phyloP scores from a whole-genome alignment of 2,888 invertebrate species.

The Xestia rhomboidea region DNA sequence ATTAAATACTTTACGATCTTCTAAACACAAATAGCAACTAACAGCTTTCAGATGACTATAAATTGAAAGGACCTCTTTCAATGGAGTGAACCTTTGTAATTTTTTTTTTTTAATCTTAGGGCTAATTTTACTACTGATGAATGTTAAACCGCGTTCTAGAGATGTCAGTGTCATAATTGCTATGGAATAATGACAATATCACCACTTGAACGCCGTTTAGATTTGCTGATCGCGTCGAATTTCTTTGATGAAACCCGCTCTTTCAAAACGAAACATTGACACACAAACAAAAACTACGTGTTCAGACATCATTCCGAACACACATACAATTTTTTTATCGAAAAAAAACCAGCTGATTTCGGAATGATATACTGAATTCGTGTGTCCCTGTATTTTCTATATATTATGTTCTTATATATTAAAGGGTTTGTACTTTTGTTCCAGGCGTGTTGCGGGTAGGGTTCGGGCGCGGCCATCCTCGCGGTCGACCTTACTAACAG shows the following conservation, averaged over 20 bases:
- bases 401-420: constrained; percentile 23
- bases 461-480: constrained; percentile 85
- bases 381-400: not conserved
- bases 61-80: not conserved
- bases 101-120: not conserved
- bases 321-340: not conserved
- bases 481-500: constrained; percentile 90
- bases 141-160: not conserved
- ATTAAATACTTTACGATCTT: constrained; percentile 1
- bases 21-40: not conserved
- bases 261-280: not conserved
- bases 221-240: not conserved
- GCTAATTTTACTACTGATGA: not conserved
- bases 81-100: not conserved
- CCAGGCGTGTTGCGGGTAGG: constrained; percentile 86
- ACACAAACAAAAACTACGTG: not conserved
- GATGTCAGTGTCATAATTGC: not conserved
- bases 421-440: constrained; percentile 73
- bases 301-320: not conserved
- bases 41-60: not conserved
- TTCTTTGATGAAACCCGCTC: not conserved
- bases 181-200: not conserved
- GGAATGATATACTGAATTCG: not conserved
- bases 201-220: not conserved
- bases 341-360: not conserved